Base-by-base conservation (phyloP, 2,113 vertebrate species). In the Oceanites oceanicus region DNA sequence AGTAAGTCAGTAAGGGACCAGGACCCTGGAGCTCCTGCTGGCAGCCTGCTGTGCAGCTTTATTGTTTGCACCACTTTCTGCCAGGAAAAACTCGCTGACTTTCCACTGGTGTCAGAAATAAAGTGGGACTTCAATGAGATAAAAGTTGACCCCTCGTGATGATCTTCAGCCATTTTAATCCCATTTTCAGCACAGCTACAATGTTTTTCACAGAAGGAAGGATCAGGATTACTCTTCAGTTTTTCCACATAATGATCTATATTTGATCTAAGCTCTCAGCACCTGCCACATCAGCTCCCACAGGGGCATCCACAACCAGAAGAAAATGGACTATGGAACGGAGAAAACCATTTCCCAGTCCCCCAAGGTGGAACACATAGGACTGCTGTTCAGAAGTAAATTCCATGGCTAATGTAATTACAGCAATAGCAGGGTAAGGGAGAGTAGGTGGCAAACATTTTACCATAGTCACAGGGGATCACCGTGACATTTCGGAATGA, bases 111-210 rank as follows among this genome's bases (percentile, higher is more conserved):
- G 32, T 68, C 80, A 92, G 76, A 95, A 94, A 85, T 86, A 94
- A 92, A 94, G 89, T 21, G 9, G 45, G 38, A 72, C 77, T 92
- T 91, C 40, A 95, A 94, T 72, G 66, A 94, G 94, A 92, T 94
- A 87, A 47, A 89, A 85, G 53, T 18, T 89, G 74, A 68, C 74
- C 58, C 49, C 32, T 89, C 32, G 6, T 8, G 4, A 72, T 62
- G 56, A 78, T 82, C 86, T 78, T 84, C 32, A 7, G 11, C 32
- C 89, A 47, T 50, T 89, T 89, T 87, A 95, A 95, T 95, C 92
- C 77, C 42, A 53, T 92, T 91, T 65, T 63, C 81, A 84, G 68
- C 55, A 86, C 25, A 38, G 40, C 70, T 42, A 63, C 42, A 71
- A 20, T 12, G 44, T 38, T 91, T 95, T 72, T 27, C 12, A 1